A percentile compares a stretch with the other conserved stretches of the same genome.
Evolutionary conservation across 2,888 invertebrate species (phyloP).

Genomic region (Osedax frankpressi): DNA sequence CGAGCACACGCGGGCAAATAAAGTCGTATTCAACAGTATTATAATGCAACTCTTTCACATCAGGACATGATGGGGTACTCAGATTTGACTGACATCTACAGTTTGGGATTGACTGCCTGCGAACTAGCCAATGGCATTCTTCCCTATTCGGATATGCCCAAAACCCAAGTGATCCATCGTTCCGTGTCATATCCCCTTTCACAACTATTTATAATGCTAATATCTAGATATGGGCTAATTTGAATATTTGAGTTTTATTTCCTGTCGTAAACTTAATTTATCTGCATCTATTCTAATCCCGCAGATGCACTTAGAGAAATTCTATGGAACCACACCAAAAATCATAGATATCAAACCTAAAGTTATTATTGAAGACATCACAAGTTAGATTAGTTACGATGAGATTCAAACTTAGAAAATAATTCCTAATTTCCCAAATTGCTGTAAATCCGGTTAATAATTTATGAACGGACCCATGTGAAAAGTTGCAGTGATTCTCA

Average conservation of each 20-base stretch:
- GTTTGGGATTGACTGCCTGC: constrained; percentile 72
- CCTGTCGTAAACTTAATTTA: too few relatives aligned
- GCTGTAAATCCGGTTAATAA: too few relatives aligned
- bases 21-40: not conserved
- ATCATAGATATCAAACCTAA: not conserved
- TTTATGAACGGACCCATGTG: too few relatives aligned
- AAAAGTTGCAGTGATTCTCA: too few relatives aligned
- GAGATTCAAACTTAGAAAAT: too few relatives aligned
- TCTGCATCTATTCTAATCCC: too few relatives aligned
- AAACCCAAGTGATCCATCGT: constrained; percentile 54
- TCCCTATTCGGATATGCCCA: constrained; percentile 70
- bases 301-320: not conserved
- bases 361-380: not conserved
- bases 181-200: too few relatives aligned
- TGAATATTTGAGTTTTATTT: too few relatives aligned
- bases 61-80: constrained; percentile 74
- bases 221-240: too few relatives aligned
- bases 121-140: constrained; percentile 78
- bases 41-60: constrained; percentile 2
- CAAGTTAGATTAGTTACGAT: too few relatives aligned
- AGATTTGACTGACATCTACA: constrained; percentile 78
- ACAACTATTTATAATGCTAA: too few relatives aligned
- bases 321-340: not conserved
- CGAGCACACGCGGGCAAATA: not conserved
- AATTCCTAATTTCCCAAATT: too few relatives aligned